Percentiles rank a stretch among this genome's conserved stretches.
Evolutionary conservation across 2,888 invertebrate species (phyloP).

Genomic region (Heteromurus nitidus): DNA sequence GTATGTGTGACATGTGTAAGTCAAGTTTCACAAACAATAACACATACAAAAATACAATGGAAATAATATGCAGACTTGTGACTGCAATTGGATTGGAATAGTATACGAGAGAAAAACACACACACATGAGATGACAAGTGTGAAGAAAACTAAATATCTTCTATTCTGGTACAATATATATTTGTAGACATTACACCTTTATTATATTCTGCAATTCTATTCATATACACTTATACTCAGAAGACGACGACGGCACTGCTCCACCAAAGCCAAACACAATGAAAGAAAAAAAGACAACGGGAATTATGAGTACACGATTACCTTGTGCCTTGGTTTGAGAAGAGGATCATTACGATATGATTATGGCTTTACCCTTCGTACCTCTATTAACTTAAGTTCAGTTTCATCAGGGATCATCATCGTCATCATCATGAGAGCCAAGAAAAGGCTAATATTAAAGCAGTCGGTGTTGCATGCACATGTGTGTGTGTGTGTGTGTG

Average conservation of each 20-base stretch:
- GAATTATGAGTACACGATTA: conserved; percentile 31
- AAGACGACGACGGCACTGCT: too few species aligned
- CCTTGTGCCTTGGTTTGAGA: conserved; percentile 28
- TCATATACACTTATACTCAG: too few species aligned
- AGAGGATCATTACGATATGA: conserved; percentile 33
- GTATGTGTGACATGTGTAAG: conserved; percentile 15
- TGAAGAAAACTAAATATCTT: conserved; percentile 56
- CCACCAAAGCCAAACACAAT: too few species aligned
- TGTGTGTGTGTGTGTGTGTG: too few species aligned
- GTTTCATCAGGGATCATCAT: conserved; percentile 20
- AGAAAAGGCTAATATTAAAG: too few species aligned
- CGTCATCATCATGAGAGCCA: background rate
- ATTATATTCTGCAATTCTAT: too few species aligned
- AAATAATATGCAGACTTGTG: conserved; percentile 8
- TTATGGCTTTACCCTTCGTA: conserved; percentile 53
- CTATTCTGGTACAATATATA: too few species aligned
- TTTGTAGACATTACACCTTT: too few species aligned
- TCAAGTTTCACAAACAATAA: conserved; percentile 24
- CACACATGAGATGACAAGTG: conserved; percentile 45
- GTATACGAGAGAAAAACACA: conserved; percentile 37
- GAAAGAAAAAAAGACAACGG: conserved; percentile 55
- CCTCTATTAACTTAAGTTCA: conserved; percentile 47
- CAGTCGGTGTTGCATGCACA: conserved; percentile 1
- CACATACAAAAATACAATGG: conserved; percentile 21
- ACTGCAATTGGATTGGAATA: too few species aligned